phyloP scores from a whole-genome alignment of 2,113 vertebrate species.

The Pardalotus punctatus region DNA sequence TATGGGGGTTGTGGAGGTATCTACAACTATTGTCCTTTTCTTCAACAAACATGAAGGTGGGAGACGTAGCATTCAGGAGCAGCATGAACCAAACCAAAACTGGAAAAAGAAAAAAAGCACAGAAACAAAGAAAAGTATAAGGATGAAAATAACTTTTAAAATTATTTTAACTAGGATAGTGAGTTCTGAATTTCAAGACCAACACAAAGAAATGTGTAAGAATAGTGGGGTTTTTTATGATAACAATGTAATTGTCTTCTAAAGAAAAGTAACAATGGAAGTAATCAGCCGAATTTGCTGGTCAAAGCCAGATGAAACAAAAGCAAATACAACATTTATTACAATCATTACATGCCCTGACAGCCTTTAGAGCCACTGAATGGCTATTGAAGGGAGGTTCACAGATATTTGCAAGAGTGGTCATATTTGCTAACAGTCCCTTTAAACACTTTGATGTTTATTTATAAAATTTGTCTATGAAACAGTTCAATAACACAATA shows the following conservation, averaged over 20 bases:
- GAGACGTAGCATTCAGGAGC: neutral
- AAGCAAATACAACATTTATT: conserved; percentile 68
- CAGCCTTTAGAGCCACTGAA: conserved; percentile 65
- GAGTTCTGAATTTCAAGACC: neutral
- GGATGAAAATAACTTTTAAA: neutral
- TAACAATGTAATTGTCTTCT: conserved; percentile 45
- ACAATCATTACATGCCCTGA: conserved; percentile 59
- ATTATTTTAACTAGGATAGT: neutral
- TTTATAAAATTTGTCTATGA: conserved; percentile 50
- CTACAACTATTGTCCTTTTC: neutral
- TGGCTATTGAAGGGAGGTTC: conserved; percentile 9
- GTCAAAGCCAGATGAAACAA: conserved; percentile 64
- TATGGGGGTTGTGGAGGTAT: neutral
- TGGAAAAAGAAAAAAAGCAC: neutral
- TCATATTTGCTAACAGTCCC: conserved; percentile 66
- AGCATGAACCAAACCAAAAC: neutral
- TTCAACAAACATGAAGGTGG: neutral
- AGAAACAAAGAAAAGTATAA: neutral
- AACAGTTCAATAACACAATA: conserved; percentile 58
- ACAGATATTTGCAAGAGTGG: conserved; percentile 67
- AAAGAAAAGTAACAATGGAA: conserved; percentile 56
- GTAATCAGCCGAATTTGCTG: conserved; percentile 38
- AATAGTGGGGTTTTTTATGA: neutral
- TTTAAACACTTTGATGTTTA: conserved; percentile 59
- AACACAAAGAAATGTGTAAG: conserved; percentile 20